Base-by-base conservation (phyloP, 37 sponge, comb jelly and placozoan species). In the Chondrilla cf. caribensis region DNA sequence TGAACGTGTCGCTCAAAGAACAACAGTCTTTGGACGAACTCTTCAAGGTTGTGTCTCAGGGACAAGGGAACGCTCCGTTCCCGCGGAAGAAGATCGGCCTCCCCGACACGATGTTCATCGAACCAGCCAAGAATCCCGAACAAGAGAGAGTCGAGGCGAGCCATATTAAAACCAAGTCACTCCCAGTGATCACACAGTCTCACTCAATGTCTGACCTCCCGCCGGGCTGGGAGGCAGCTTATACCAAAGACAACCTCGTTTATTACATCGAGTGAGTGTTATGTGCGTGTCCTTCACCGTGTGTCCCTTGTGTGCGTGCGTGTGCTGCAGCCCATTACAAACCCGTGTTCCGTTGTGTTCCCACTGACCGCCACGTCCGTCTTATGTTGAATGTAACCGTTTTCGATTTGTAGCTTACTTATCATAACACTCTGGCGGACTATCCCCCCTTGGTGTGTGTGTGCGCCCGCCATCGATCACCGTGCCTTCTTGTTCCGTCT, bases 201-300 rank as follows among this genome's bases (percentile, higher is more conserved):
- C 66, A 81, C 0, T 29, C 78, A 5, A 33, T 18, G 38, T 0
- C 31, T 25, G 42, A 59, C 8, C 81, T 81, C 0, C 81, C 81
- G 14, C 40, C 60, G 15, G 81, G 81, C 17, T 81, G 81, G 81
- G 81, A 81, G 38, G 62, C 64, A 35, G 62, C 66, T 24, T 64
- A 19, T 2, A 81, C 81, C 40, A 81, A 62, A 35, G 81, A 81
- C 26, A 65, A 65, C 7, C 62, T 9, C 26, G 43, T 60, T 14
- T 81, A 81, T 47, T 81, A 81, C 38, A 57, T 81, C 41, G 44
- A 73, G 76, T 73, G 44, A 73, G 76, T 42, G 8, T n/a, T 62
- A 62, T 55, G 11, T 55, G 57, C n/a, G n/a, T n/a, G n/a, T n/a
- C n/a, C n/a, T n/a, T n/a, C n/a, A n/a, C n/a, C n/a, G n/a, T n/a